These are phyloP conservation scores for Biston betularia DNA, from an alignment of 2,888 invertebrate genomes.

Conservation along the genomic window DNA sequence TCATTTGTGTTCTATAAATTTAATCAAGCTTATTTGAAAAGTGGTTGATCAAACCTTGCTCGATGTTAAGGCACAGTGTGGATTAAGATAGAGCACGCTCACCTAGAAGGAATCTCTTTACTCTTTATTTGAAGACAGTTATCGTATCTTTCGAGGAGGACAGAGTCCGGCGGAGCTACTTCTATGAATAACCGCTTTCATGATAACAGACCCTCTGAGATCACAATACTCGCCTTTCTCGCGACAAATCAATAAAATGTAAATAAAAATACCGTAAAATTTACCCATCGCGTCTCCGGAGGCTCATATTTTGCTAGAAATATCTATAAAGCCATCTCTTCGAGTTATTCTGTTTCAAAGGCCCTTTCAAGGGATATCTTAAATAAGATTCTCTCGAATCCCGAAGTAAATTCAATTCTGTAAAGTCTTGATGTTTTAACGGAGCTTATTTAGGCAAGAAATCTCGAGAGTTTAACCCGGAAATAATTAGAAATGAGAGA, in stretches of 20 bases:
- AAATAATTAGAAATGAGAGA: slow-evolving; percentile 45
- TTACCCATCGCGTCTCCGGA: slow-evolving; percentile 42
- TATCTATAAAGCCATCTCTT: slow-evolving; percentile 48
- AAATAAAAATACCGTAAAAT: slow-evolving; percentile 51
- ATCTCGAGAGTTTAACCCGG: slow-evolving; percentile 41
- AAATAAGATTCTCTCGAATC: slow-evolving; percentile 47
- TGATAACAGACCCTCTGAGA: slow-evolving; percentile 8
- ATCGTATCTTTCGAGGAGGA: too few species aligned
- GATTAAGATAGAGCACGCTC: too few species aligned
- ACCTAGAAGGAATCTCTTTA: too few species aligned
- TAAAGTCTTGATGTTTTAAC: slow-evolving; percentile 41
- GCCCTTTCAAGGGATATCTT: slow-evolving; percentile 36
- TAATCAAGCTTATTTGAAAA: too few species aligned
- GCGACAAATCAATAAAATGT: slow-evolving; percentile 45
- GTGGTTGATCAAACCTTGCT: too few species aligned
- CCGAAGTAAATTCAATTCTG: slow-evolving; percentile 50
- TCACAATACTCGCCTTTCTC: slow-evolving; percentile 30
- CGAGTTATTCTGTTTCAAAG: slow-evolving; percentile 58
- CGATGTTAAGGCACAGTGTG: too few species aligned
- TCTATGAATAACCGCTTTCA: slow-evolving; percentile 6
- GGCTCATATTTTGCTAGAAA: slow-evolving; percentile 53
- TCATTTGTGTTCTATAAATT: too few species aligned
- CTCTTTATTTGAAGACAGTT: too few species aligned
- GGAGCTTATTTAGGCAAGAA: slow-evolving; percentile 42
- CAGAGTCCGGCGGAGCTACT: too few species aligned